Conservation (phyloP, 1,140 invertebrate species). For the Trypoxylus dichotomus region DNA sequence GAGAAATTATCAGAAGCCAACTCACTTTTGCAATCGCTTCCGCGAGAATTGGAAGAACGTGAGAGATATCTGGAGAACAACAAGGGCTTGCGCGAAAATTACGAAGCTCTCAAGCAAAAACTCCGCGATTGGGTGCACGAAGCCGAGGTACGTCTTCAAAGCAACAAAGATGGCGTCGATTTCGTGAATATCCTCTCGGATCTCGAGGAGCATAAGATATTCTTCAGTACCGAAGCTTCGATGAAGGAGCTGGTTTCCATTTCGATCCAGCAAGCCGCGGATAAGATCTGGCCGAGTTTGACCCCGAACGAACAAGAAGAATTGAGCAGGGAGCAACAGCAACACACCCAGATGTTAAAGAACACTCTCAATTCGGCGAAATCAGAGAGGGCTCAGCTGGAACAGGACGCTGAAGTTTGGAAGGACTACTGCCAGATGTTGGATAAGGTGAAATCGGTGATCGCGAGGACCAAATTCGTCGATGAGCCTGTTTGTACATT, state of each 20-base stretch:
- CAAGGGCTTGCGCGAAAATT: conserved; percentile 74
- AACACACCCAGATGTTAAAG: conserved; percentile 75
- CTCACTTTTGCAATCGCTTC: conserved; percentile 74
- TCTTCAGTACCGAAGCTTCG: conserved; percentile 76
- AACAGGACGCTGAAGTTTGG: conserved; percentile 78
- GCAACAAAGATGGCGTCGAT: conserved; percentile 81
- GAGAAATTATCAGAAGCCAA: conserved; percentile 83
- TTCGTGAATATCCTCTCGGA: conserved; percentile 82
- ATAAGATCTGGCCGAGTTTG: conserved; percentile 85
- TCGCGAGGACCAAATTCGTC: conserved; percentile 70
- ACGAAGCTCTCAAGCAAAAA: conserved; percentile 71
- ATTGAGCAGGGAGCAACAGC: conserved; percentile 74
- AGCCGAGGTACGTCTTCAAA: conserved; percentile 75
- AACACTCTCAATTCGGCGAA: conserved; percentile 81
- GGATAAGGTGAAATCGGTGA: conserved; percentile 73
- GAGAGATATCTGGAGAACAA: conserved; percentile 79
- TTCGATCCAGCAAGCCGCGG: conserved; percentile 78
- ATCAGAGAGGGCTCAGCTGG: conserved; percentile 71
- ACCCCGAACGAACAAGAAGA: conserved; percentile 78
- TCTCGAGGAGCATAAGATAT: conserved; percentile 83
- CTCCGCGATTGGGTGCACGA: conserved; percentile 84
- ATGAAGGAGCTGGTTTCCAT: conserved; percentile 80
- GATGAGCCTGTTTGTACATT: conserved; percentile 77
- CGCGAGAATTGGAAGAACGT: conserved; percentile 76
- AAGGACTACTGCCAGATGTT: conserved; percentile 75